Conservation (phyloP, 2,888 invertebrate species). For the Cybosia mesomella region DNA sequence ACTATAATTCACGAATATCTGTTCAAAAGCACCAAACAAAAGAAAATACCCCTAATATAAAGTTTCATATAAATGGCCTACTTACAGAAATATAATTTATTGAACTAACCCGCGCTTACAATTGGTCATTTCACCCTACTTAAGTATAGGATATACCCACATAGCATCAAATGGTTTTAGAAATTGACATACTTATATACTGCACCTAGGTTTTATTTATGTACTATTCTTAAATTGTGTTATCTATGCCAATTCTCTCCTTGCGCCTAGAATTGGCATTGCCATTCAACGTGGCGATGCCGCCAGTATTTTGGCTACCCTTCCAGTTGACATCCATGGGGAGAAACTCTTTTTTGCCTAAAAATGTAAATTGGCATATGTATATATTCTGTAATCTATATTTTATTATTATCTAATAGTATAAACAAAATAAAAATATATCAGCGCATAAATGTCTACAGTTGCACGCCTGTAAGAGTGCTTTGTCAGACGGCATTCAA, state of each 20-base stretch:
- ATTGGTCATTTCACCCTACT: constrained; percentile 24
- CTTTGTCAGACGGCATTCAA: constrained; percentile 12
- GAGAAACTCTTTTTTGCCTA: no score
- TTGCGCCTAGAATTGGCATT: no score
- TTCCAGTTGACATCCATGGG: no score
- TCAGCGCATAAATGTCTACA: constrained; percentile 2
- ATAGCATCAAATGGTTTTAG: neutral
- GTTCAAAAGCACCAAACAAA: constrained; percentile 1
- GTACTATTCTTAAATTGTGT: neutral
- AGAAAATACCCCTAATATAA: constrained; percentile 6
- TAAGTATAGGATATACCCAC: constrained; percentile 11
- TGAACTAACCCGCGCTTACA: constrained; percentile 17
- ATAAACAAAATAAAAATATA: no score
- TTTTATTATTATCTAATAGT: no score
- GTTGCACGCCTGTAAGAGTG: neutral
- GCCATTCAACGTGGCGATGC: no score
- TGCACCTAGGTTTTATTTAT: neutral
- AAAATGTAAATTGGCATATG: no score
- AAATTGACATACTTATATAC: neutral
- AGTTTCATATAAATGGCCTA: constrained; percentile 19
- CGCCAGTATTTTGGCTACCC: no score
- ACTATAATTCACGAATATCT: neutral
- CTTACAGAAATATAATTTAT: constrained; percentile 22
- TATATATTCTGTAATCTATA: no score
- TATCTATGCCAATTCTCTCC: no score